Percentiles rank a stretch among this genome's conserved stretches.
Evolutionary conservation across 2,888 invertebrate genomes (phyloP).

Genomic region (Coleophora flavipennella): DNA sequence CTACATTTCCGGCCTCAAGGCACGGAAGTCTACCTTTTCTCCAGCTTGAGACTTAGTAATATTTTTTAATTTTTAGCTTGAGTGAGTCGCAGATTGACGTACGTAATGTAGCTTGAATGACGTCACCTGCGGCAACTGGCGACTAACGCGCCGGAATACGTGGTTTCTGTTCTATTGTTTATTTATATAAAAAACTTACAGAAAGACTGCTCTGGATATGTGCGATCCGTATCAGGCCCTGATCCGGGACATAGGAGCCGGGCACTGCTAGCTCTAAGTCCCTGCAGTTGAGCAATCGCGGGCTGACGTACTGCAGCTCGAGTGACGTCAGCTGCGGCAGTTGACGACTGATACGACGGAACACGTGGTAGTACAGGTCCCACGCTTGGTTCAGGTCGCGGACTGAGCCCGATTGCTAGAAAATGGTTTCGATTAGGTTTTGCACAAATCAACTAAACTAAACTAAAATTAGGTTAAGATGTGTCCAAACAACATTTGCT

Average conservation of each 20-base stretch:
- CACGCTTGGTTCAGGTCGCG: slow-evolving; percentile 98
- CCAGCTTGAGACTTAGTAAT: too few relatives aligned
- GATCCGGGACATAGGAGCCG: slow-evolving; percentile 96
- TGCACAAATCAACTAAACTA: too few relatives aligned
- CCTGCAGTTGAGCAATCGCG: slow-evolving; percentile 88
- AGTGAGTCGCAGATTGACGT: too few relatives aligned
- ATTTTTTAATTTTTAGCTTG: too few relatives aligned
- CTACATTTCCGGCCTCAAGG: too few relatives aligned
- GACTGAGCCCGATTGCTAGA: slow-evolving; percentile 82
- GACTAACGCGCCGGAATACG: slow-evolving; percentile 96
- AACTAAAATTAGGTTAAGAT: too few relatives aligned
- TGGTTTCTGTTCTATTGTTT: slow-evolving; percentile 74
- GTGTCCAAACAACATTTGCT: too few relatives aligned
- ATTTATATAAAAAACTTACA: slow-evolving; percentile 48
- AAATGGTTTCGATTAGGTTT: too few relatives aligned
- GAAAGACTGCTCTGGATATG: slow-evolving; percentile 93
- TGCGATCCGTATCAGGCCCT: slow-evolving; percentile 89
- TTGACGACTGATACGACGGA: slow-evolving; percentile 95
- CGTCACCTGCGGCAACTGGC: slow-evolving; percentile 93
- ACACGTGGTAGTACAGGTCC: slow-evolving; percentile 99
- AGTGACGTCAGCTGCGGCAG: slow-evolving; percentile 91
- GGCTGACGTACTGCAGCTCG: slow-evolving; percentile 96
- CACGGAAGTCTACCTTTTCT: too few relatives aligned
- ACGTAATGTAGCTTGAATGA: slow-evolving; percentile 95
- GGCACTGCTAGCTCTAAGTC: slow-evolving; percentile 98